Base-by-base conservation (phyloP, 2,797 vertebrate genomes). In the Microhierax caerulescens region DNA sequence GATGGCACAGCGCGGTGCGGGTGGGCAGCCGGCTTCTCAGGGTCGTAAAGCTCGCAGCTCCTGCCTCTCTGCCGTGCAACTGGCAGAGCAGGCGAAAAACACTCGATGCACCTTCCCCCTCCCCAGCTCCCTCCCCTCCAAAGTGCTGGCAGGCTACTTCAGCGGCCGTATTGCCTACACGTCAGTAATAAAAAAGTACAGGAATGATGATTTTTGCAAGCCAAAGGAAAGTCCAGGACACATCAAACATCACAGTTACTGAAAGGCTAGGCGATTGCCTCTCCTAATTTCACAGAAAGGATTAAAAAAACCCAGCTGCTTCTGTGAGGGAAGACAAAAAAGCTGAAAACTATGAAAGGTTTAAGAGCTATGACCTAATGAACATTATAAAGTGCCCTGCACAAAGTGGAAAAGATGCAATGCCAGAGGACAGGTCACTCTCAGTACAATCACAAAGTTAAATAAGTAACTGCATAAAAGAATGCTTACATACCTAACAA, bases 71-170 rank as follows among this genome's bases (percentile, higher is more conserved):
- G 51, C 56, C 8, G 0, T 20, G 59, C 34, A 88, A 60, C 51
- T 64, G 43, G 69, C 65, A 83, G 74, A 91, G 84, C 15, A 1
- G 50, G 28, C 3, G 10, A 73, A 92, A 90, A 87, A 28, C 36
- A 72, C 32, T 36, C 69, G 18, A 22, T 1, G 17, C 28, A 47
- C 39, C 37, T 69, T 61, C 74, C 70, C 34, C 53, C 48, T 77
- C 36, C 72, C 28, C 48, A 70, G 79, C 60, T 94, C 85, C 77
- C 90, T 76, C 86, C 90, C 63, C 74, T 88, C 83, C 65, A 22
- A 68, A 84, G 47, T 47, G 61, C 92, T 84, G 70, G 76, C 76
- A 80, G 73, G 50, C 90, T 76, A 83, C 73, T 54, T 37, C 73
- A 67, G 69, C 4, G 3, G 53, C 61, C 1, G 0, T 13, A 20